Evolutionary conservation across 2,888 invertebrate genomes (phyloP).

Genomic region (Drosophila fungiperda): DNA sequence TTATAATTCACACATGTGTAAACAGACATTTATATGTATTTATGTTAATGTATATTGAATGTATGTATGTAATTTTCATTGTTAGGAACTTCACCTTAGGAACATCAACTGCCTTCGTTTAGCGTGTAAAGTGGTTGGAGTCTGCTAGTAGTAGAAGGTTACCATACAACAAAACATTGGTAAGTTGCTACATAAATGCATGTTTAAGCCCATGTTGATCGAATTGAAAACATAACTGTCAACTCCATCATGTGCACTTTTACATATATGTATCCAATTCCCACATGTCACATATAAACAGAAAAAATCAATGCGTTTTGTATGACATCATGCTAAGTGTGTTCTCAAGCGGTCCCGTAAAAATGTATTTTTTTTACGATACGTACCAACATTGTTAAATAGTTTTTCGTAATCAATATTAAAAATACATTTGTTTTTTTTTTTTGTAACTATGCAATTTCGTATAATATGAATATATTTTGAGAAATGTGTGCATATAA

Average conservation of each 20-base stretch:
- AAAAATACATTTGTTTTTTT: background rate
- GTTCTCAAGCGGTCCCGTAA: constrained; percentile 19
- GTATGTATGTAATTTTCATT: constrained; percentile 10
- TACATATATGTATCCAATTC: background rate
- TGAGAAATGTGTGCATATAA: background rate
- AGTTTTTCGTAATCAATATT: background rate
- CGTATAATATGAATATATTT: background rate
- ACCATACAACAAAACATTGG: constrained; percentile 25
- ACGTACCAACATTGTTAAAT: constrained; percentile 45
- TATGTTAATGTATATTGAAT: background rate
- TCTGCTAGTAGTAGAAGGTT: background rate
- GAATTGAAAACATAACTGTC: too few relatives aligned
- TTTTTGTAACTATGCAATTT: background rate
- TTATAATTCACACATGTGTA: background rate
- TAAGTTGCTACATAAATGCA: constrained; percentile 5
- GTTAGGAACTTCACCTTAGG: constrained; percentile 1
- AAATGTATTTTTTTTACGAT: background rate
- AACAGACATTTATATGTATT: background rate
- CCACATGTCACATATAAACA: background rate
- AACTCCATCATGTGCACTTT: background rate
- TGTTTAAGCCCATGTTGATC: background rate
- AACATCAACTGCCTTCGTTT: background rate
- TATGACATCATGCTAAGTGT: constrained; percentile 44
- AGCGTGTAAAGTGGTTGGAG: background rate
- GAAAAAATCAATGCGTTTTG: constrained; percentile 48